Evolutionary conservation across 2,113 vertebrate species (phyloP).

Genomic region (Gymnocephalus cernua): DNA sequence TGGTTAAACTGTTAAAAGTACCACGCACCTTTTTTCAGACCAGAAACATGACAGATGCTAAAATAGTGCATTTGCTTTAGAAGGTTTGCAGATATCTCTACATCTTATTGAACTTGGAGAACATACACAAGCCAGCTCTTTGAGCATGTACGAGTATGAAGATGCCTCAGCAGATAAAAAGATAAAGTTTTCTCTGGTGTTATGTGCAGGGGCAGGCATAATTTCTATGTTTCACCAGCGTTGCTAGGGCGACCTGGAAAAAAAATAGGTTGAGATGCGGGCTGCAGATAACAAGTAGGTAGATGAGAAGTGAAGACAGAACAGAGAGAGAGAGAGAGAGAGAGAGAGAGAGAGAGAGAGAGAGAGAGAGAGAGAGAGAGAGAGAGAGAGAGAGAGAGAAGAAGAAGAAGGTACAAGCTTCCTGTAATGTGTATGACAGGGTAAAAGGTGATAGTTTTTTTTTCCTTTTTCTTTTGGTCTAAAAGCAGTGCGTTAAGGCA

Average conservation of each 20-base stretch:
- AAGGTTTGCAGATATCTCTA: conserved; percentile 51
- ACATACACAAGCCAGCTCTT: conserved; percentile 25
- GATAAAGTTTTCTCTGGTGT: conserved; percentile 75
- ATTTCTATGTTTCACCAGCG: conserved; percentile 69
- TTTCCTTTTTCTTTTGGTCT: conserved; percentile 18
- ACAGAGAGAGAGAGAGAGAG: conserved; percentile 26
- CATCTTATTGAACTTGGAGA: conserved; percentile 58
- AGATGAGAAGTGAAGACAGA: conserved; percentile 65
- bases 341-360: background rate
- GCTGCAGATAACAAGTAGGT: conserved; percentile 75
- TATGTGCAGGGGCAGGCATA: conserved; percentile 68
- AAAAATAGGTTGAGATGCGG: conserved; percentile 83
- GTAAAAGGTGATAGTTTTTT: conserved; percentile 35
- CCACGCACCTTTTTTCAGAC: conserved; percentile 11
- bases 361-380: conserved; percentile 32
- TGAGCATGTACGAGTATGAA: conserved; percentile 61
- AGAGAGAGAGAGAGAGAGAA: background rate
- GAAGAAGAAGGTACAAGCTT: conserved; percentile 46
- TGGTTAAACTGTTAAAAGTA: conserved; percentile 25
- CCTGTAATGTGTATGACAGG: conserved; percentile 57
- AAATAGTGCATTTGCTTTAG: conserved; percentile 58
- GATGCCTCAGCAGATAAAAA: conserved; percentile 76
- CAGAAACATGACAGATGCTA: conserved; percentile 28
- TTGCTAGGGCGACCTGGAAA: conserved; percentile 83
- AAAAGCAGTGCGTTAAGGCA: conserved; percentile 47